phyloP scores from a whole-genome alignment of 64 coral and sea anemone genomes.

The Catalaphyllia jardinei region DNA sequence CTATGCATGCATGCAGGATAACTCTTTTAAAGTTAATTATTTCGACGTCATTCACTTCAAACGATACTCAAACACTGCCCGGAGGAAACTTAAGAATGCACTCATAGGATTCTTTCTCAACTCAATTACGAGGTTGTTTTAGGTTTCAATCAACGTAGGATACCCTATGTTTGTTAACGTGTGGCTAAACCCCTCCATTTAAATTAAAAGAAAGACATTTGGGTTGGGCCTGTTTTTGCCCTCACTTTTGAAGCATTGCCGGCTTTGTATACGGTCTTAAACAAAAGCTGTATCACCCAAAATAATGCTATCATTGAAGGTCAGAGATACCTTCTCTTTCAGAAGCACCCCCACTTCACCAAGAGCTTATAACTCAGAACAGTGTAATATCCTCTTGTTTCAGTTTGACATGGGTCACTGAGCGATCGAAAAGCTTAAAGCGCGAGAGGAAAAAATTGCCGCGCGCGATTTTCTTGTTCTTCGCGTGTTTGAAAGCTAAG shows the following conservation, averaged over 20 bases:
- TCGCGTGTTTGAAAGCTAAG: background rate
- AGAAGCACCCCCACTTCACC: background rate
- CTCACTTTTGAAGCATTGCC: background rate
- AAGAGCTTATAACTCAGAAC: background rate
- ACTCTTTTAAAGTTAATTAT: background rate
- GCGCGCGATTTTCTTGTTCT: background rate
- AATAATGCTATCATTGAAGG: background rate
- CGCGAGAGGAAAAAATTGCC: background rate
- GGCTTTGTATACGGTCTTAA: background rate
- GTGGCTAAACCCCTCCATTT: background rate
- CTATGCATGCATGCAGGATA: background rate
- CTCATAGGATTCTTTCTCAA: background rate
- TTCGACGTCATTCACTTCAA: background rate
- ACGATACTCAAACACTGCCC: background rate
- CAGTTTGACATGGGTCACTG: background rate
- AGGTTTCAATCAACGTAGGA: background rate
- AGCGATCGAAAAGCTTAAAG: background rate
- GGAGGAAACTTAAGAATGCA: conserved; percentile 13
- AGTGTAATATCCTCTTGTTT: background rate
- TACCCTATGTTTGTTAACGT: background rate
- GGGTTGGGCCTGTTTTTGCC: background rate
- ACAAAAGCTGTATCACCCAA: background rate
- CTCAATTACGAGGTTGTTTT: conserved; percentile 16
- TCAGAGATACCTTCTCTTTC: background rate
- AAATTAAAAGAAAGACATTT: background rate